These are phyloP conservation scores for Chunga burmeisteri DNA, from an alignment of 2,113 vertebrate genomes.

Conservation along the genomic window DNA sequence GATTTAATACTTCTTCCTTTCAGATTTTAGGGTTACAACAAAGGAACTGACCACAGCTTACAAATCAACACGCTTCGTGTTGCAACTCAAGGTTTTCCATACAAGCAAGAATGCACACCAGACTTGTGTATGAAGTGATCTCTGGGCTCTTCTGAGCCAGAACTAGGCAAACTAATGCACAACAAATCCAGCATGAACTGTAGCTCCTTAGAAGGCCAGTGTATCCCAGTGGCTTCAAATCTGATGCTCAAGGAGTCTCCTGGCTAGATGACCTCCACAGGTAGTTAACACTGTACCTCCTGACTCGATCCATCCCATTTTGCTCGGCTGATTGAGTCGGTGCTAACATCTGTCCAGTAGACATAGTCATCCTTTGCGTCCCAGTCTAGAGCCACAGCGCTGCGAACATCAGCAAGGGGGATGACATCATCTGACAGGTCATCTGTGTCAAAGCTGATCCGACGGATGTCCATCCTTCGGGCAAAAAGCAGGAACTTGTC, in stretches of 20 bases:
- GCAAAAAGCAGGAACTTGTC: conserved; percentile 99
- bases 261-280: neutral
- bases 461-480: conserved; percentile 99
- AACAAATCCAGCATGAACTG: neutral
- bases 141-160: neutral
- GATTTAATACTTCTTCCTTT: neutral
- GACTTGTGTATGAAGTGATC: neutral
- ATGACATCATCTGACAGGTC: conserved; percentile 97
- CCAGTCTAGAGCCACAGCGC: conserved; percentile 98
- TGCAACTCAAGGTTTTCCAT: neutral
- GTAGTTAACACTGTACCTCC: conserved; percentile 79
- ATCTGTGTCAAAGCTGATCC: conserved; percentile 98
- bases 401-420: conserved; percentile 94
- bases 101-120: no score
- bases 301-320: conserved; percentile 94
- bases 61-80: neutral
- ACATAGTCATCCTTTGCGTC: conserved; percentile 89
- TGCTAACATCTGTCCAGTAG: conserved; percentile 98
- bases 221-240: neutral
- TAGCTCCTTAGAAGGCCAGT: neutral
- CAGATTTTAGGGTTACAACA: neutral
- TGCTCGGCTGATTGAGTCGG: conserved; percentile 96
- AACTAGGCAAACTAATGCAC: neutral
- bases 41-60: neutral
- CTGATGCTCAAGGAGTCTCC: neutral